These are phyloP conservation scores for Petrocephalus microphthalmus DNA, from an alignment of 2,113 vertebrate species.

Conservation along the genomic window DNA sequence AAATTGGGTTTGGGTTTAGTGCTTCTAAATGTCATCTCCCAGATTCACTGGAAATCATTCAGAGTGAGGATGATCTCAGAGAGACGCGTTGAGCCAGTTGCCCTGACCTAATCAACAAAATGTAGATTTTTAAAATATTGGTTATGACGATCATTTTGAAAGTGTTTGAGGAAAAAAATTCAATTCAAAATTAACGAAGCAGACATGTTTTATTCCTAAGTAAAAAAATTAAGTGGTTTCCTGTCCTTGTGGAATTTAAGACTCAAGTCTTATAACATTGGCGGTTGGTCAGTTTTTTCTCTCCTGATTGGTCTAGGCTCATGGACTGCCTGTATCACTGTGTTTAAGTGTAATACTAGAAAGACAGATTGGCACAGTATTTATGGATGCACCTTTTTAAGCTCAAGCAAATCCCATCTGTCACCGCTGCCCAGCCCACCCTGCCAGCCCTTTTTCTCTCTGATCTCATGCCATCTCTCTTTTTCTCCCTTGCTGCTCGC, in stretches of 20 bases:
- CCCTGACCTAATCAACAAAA: neutral
- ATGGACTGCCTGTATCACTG: neutral
- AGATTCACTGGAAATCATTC: neutral
- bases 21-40: neutral
- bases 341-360: neutral
- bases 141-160: neutral
- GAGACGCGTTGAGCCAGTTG: neutral
- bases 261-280: neutral
- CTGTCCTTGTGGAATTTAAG: neutral
- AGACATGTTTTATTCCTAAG: neutral
- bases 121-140: neutral
- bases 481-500: neutral
- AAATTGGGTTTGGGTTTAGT: neutral
- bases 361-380: slow-evolving; percentile 29
- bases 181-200: neutral
- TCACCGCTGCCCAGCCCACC: neutral
- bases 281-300: neutral
- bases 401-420: neutral
- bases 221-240: neutral
- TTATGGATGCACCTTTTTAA: slow-evolving; percentile 43
- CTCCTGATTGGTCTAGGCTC: neutral
- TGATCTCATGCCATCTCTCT: neutral
- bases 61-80: neutral
- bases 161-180: neutral
- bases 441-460: neutral